Base-by-base conservation (phyloP, 2,888 invertebrate species). In the Lasioglossum zephyrum region DNA sequence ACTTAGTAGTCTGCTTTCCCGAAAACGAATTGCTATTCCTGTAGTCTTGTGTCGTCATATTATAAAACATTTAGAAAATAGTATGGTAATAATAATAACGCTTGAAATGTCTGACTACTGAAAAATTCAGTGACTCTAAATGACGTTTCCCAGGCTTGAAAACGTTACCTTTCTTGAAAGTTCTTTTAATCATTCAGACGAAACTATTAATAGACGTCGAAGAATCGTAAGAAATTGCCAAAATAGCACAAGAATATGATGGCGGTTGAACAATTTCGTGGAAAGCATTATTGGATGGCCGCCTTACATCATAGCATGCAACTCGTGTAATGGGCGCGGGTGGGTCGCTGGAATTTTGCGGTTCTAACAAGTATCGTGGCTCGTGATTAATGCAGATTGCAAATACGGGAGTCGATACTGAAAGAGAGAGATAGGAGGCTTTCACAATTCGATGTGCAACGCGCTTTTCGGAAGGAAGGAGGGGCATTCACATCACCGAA, bases 401-500 rank as follows among this genome's bases (percentile, higher is more conserved):
- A 70, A 70, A 69, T 69, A 18, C 36, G 36, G 16, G 6, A 22
- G 69, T 36, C 36, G 39, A 22, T 36, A 22, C 4, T 2, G 36
- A 39, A 36, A 66, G 69, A 22, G 39, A 69, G 36, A 18, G 22
- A 18, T 9, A 39, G 9, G 22, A 69, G 22, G 22, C 69, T 4
- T 69, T 69, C 39, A 9, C 18, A 22, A 49, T 57, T 60, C 31
- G 77, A n/a, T 47, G 63, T 36, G 53, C 26, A 16, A 76, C 72
- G 60, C 63, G 53, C 72, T 77, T 22, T 44, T n/a, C 22, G 3
- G 66, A 49, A 31, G 26, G 22, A 31, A 31, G 22, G 26, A 31
- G n/a, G 26, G 31, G 47, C 60, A 73, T 81, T 73, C 78, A 31
- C 36, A 36, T 36, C 69, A 26, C 49, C 77, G 44, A 60, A 70